Evolutionary conservation across 2,888 invertebrate genomes (phyloP).

Genomic region (Odontocolon sp.): DNA sequence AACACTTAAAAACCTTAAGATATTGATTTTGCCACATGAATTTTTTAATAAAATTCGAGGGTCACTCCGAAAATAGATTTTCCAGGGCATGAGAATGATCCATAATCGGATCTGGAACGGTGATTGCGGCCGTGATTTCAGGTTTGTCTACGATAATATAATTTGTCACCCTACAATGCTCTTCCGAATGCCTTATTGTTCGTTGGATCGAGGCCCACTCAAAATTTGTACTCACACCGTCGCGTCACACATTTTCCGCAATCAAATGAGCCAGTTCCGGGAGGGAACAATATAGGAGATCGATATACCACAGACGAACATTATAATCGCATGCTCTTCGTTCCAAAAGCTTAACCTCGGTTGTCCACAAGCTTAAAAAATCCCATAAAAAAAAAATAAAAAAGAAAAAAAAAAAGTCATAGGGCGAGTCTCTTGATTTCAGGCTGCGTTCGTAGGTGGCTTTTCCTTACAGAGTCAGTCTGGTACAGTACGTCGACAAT

Average conservation of each 20-base stretch:
- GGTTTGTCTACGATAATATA: constrained; percentile 79
- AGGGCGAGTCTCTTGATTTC: constrained; percentile 32
- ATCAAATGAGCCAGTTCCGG: constrained; percentile 70
- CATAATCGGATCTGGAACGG: constrained; percentile 77
- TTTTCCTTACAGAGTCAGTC: constrained; percentile 36
- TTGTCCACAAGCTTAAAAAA: not conserved
- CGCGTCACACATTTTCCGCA: constrained; percentile 72
- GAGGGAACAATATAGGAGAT: constrained; percentile 51
- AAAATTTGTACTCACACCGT: constrained; percentile 74
- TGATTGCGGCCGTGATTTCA: constrained; percentile 78
- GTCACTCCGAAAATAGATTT: too few relatives aligned
- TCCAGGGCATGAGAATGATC: too few relatives aligned
- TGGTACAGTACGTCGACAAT: constrained; percentile 69
- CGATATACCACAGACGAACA: constrained; percentile 64
- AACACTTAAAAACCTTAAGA: too few relatives aligned
- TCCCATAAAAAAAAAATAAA: too few relatives aligned
- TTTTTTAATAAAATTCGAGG: too few relatives aligned
- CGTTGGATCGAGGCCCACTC: constrained; percentile 75
- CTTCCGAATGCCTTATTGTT: constrained; percentile 78
- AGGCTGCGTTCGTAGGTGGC: constrained; percentile 35
- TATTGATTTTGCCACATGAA: too few relatives aligned
- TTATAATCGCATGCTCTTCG: constrained; percentile 61
- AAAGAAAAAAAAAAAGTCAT: constrained; percentile 31
- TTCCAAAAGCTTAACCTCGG: too few relatives aligned
- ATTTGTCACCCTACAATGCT: constrained; percentile 75